These are phyloP conservation scores for Trachymyrmex cornetzi DNA, from an alignment of 1,140 invertebrate species.

Conservation along the genomic window DNA sequence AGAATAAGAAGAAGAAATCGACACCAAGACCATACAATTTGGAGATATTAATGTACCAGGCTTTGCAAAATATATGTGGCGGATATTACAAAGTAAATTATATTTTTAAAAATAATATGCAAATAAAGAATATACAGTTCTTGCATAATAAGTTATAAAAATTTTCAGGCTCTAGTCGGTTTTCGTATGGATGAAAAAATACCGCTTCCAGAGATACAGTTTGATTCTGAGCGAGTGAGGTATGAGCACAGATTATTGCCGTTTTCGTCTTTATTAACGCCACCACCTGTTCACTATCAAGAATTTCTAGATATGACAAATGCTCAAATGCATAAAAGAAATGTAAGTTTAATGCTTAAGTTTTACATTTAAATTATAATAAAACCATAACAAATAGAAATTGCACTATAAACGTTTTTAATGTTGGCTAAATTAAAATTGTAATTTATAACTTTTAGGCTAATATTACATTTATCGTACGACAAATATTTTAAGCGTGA, in stretches of 20 bases:
- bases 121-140: neutral
- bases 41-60: conserved; percentile 95
- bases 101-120: neutral
- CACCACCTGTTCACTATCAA: conserved; percentile 95
- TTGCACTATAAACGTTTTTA: conserved; percentile 8
- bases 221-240: conserved; percentile 97
- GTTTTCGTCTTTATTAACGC: conserved; percentile 94
- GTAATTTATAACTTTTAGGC: neutral
- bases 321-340: conserved; percentile 84
- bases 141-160: neutral
- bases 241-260: conserved; percentile 98
- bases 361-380: neutral
- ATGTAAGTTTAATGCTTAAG: conserved; percentile 76
- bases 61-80: conserved; percentile 96
- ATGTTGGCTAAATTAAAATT: neutral
- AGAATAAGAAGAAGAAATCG: conserved; percentile 91
- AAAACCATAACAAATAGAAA: neutral
- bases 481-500: too few relatives aligned
- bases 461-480: too few relatives aligned
- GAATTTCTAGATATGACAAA: conserved; percentile 92
- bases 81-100: conserved; percentile 95
- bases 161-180: conserved; percentile 90
- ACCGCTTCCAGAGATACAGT: conserved; percentile 93
- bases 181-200: conserved; percentile 91
- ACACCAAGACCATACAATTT: conserved; percentile 91